phyloP scores from a whole-genome alignment of 2,888 invertebrate genomes.

The Cheilosia scutellata region DNA sequence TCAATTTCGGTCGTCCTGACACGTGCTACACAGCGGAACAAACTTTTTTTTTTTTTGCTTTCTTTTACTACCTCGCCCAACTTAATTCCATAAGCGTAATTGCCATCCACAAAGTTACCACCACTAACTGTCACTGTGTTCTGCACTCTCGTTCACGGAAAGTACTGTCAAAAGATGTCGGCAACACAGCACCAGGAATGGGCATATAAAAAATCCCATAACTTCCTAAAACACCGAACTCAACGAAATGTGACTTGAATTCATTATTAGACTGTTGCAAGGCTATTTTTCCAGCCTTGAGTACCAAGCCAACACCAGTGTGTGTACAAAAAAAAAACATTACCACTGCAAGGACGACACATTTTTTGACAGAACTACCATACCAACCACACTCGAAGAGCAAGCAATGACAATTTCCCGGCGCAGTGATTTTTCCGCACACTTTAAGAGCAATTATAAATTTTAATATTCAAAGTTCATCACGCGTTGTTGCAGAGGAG shows the following conservation, averaged over 20 bases:
- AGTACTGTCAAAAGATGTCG: slow-evolving; percentile 63
- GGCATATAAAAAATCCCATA: slow-evolving; percentile 71
- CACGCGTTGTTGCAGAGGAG: slow-evolving; percentile 67
- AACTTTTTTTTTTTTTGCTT: slow-evolving; percentile 10
- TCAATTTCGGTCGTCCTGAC: slow-evolving; percentile 46
- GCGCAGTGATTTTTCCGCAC: slow-evolving; percentile 75
- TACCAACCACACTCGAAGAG: slow-evolving; percentile 1
- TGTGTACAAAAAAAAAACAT: slow-evolving; percentile 20
- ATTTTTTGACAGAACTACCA: slow-evolving; percentile 68
- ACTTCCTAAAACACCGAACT: slow-evolving; percentile 76
- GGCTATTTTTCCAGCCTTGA: slow-evolving; percentile 57
- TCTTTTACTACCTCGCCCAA: slow-evolving; percentile 60
- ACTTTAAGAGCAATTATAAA: slow-evolving; percentile 76
- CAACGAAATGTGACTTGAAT: slow-evolving; percentile 76
- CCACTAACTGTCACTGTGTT: slow-evolving; percentile 66
- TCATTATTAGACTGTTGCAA: slow-evolving; percentile 66
- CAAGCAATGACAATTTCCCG: slow-evolving; percentile 74
- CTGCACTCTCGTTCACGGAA: slow-evolving; percentile 29
- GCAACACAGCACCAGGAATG: slow-evolving; percentile 43
- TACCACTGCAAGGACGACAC: slow-evolving; percentile 67
- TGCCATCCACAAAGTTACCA: slow-evolving; percentile 73
- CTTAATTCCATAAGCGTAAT: slow-evolving; percentile 75
- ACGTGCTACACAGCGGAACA: slow-evolving; percentile 59
- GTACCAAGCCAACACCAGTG: neutral
- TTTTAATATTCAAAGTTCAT: slow-evolving; percentile 76